phyloP scores from a whole-genome alignment of 2,797 vertebrate species.

The Phalloptychus januarius region DNA sequence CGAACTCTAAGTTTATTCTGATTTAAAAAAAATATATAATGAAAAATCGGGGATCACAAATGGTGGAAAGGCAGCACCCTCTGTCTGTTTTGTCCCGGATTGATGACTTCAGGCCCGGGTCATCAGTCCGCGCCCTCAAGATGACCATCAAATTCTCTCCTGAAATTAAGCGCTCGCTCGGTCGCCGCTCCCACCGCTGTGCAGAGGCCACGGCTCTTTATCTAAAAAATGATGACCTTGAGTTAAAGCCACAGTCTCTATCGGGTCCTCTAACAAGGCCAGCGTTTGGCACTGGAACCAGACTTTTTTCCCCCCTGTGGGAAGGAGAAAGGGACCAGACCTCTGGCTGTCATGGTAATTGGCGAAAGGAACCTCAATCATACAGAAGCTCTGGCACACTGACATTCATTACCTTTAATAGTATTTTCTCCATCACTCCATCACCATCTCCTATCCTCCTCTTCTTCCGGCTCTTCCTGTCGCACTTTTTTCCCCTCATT shows the following conservation, averaged over 20 bases:
- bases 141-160: conserved; percentile 25
- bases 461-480: conserved; percentile 15
- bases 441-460: conserved; percentile 33
- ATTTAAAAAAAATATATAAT: background rate
- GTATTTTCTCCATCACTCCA: conserved; percentile 62
- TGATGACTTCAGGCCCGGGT: conserved; percentile 17
- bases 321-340: conserved; percentile 58
- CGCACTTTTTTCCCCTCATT: conserved; percentile 24
- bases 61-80: background rate
- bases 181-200: conserved; percentile 19
- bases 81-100: background rate
- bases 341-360: conserved; percentile 76
- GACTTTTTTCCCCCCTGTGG: conserved; percentile 48
- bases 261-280: conserved; percentile 65
- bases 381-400: conserved; percentile 64
- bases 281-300: conserved; percentile 49
- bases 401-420: conserved; percentile 79
- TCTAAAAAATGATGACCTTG: conserved; percentile 59
- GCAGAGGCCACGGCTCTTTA: conserved; percentile 47
- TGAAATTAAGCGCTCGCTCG: conserved; percentile 22
- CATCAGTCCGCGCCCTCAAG: conserved; percentile 12
- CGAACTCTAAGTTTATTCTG: conserved; percentile 20
- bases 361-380: conserved; percentile 73
- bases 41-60: background rate
- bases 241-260: conserved; percentile 39